phyloP scores from a whole-genome alignment of 2,888 invertebrate genomes.

The Gymnocheta viridis region DNA sequence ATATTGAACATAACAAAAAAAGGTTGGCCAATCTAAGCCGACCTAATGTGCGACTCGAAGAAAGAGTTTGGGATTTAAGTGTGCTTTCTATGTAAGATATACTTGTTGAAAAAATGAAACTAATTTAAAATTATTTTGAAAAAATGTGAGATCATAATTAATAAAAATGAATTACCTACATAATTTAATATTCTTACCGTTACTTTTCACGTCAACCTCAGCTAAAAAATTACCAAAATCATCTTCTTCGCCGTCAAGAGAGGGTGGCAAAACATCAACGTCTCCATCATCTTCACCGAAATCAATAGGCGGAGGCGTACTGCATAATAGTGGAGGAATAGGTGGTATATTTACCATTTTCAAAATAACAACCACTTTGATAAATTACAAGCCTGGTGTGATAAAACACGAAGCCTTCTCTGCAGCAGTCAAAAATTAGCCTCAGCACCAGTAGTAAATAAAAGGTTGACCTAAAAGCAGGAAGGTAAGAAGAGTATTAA shows the following conservation, averaged over 20 bases:
- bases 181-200: constrained; percentile 55
- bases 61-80: too few relatives aligned
- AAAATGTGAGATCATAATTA: not conserved
- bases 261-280: constrained; percentile 80
- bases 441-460: not conserved
- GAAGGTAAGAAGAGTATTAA: constrained; percentile 27
- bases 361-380: constrained; percentile 34
- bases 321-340: constrained; percentile 84
- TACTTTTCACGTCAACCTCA: constrained; percentile 66
- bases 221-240: constrained; percentile 77
- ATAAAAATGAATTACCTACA: not conserved
- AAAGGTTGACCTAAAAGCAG: constrained; percentile 6
- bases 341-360: constrained; percentile 70
- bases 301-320: constrained; percentile 84
- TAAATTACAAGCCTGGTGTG: constrained; percentile 14
- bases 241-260: constrained; percentile 77
- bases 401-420: constrained; percentile 2
- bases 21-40: too few relatives aligned
- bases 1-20: too few relatives aligned
- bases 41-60: too few relatives aligned
- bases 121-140: not conserved
- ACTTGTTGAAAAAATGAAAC: too few relatives aligned
- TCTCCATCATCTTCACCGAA: constrained; percentile 80
- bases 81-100: too few relatives aligned
- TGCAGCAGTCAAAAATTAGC: not conserved